Conservation (phyloP, 2,888 invertebrate species). For the Ethmia dodecea region DNA sequence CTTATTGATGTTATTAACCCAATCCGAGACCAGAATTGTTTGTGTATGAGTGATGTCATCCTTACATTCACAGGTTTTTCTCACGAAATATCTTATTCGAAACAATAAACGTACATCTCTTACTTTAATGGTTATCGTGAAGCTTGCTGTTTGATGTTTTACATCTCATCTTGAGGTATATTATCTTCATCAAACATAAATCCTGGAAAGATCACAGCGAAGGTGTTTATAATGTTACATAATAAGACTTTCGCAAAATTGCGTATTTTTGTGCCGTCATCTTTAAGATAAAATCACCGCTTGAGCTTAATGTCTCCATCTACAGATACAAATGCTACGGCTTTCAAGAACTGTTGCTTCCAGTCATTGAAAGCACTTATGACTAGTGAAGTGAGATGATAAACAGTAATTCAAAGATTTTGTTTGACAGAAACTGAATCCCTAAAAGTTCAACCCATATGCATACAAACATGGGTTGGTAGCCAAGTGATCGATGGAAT, state of each 20-base stretch:
- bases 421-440: no score
- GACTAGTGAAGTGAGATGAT: no score
- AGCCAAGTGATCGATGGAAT: neutral
- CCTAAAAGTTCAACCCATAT: neutral
- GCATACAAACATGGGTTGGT: neutral
- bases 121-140: no score
- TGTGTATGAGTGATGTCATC: no score
- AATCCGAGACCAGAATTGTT: no score
- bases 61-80: no score
- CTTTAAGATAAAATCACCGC: conserved; percentile 46
- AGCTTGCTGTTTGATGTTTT: conserved; percentile 10
- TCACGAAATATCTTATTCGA: no score
- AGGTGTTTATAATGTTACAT: conserved; percentile 27
- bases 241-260: conserved; percentile 35
- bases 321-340: conserved; percentile 22
- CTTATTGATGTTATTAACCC: no score
- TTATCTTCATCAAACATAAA: conserved; percentile 9
- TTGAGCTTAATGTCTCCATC: conserved; percentile 36
- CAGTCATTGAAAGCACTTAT: no score
- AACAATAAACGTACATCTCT: no score
- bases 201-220: conserved; percentile 7
- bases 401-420: no score
- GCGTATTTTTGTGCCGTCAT: conserved; percentile 31
- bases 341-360: conserved; percentile 23
- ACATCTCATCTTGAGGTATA: conserved; percentile 3